phyloP scores from a whole-genome alignment of 2,113 vertebrate genomes.

The Galeopterus variegatus region DNA sequence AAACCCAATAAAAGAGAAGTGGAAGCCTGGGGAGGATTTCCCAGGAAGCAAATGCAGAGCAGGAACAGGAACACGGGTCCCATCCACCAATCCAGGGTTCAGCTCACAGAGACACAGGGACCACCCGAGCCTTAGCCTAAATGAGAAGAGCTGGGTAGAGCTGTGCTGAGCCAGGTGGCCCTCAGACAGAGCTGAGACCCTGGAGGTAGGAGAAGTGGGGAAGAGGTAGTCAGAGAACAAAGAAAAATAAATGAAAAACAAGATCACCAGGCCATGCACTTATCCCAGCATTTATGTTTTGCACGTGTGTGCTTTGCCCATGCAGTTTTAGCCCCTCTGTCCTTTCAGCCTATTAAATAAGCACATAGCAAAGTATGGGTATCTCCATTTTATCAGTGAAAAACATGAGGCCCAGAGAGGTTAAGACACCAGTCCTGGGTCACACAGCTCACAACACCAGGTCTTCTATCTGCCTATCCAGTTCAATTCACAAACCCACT shows the following conservation, averaged over 20 bases:
- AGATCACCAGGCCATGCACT: not conserved
- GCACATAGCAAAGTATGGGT: not conserved
- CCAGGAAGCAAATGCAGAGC: not conserved
- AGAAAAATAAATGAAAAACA: not conserved
- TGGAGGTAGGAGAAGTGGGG: not conserved
- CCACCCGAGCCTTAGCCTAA: not conserved
- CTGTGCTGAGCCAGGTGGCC: too few species aligned
- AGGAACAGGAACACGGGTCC: not conserved
- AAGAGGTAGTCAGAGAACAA: not conserved
- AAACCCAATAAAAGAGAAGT: not conserved
- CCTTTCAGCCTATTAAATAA: not conserved
- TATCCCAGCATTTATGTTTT: not conserved
- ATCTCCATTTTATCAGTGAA: not conserved
- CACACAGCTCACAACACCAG: not conserved
- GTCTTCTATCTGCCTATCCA: not conserved
- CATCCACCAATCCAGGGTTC: too few species aligned
- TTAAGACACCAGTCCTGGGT: not conserved
- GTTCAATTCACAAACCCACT: not conserved
- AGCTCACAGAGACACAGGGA: not conserved
- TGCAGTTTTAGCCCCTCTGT: not conserved
- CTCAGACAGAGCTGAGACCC: not conserved
- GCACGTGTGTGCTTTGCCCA: rapidly evolving
- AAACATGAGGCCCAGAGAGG: not conserved
- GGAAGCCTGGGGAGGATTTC: not conserved
- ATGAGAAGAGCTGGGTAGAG: not conserved